These are phyloP conservation scores for Pseudococcus longispinus DNA, from an alignment of 2,888 invertebrate species.

Conservation along the genomic window DNA sequence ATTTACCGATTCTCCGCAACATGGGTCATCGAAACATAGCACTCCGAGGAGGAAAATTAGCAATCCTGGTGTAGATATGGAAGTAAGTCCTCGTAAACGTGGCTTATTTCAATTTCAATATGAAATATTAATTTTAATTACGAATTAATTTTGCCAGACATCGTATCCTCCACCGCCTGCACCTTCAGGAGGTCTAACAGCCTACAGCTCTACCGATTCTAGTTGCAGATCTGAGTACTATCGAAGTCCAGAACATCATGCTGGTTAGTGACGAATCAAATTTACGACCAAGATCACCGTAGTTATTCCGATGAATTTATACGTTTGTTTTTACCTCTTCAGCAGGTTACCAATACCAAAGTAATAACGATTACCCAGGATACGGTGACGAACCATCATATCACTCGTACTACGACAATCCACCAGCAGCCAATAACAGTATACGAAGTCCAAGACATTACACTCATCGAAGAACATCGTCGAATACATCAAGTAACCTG, in stretches of 20 bases:
- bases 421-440: constrained; percentile 64
- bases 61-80: constrained; percentile 73
- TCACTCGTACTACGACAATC: constrained; percentile 64
- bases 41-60: constrained; percentile 77
- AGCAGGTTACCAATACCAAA: constrained; percentile 56
- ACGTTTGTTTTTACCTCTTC: constrained; percentile 58
- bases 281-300: background rate
- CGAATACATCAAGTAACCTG: constrained; percentile 71
- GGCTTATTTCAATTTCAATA: no score
- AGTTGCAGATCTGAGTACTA: constrained; percentile 56
- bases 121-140: background rate
- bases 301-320: background rate
- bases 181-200: constrained; percentile 61
- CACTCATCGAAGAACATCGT: constrained; percentile 78
- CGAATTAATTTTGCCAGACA: constrained; percentile 47
- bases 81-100: constrained; percentile 62
- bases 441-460: constrained; percentile 57
- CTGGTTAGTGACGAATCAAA: background rate
- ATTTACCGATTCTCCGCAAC: constrained; percentile 78
- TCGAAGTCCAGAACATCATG: constrained; percentile 47
- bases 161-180: constrained; percentile 65
- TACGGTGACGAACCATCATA: constrained; percentile 60
- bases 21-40: constrained; percentile 66
- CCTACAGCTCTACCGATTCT: constrained; percentile 55
- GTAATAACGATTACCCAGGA: constrained; percentile 45